phyloP scores from a whole-genome alignment of 2,888 invertebrate species.

The Standfussiana lucernea region DNA sequence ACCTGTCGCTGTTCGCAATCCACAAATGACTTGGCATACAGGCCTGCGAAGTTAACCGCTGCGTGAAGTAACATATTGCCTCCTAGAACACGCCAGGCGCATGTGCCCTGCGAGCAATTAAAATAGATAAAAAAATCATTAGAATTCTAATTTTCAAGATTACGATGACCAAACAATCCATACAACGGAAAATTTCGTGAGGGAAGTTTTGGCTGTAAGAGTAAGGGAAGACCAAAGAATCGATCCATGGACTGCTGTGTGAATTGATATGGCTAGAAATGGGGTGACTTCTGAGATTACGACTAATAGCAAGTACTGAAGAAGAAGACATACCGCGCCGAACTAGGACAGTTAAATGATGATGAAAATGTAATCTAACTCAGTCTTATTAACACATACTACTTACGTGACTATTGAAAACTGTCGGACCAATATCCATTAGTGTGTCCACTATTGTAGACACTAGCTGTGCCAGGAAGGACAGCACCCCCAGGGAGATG shows the following conservation, averaged over 20 bases:
- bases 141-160: background rate
- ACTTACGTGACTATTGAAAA: slow-evolving; percentile 73
- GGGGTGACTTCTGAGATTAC: background rate
- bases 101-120: slow-evolving; percentile 81
- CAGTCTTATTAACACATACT: background rate
- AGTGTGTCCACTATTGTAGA: slow-evolving; percentile 84
- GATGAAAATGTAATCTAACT: background rate
- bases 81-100: slow-evolving; percentile 92
- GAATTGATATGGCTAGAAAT: background rate
- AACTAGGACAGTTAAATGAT: background rate
- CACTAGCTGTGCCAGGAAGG: slow-evolving; percentile 94
- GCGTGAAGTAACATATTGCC: slow-evolving; percentile 95
- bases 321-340: background rate
- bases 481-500: slow-evolving; percentile 95
- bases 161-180: background rate
- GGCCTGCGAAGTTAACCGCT: slow-evolving; percentile 97
- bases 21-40: slow-evolving; percentile 98
- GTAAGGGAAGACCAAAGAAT: background rate
- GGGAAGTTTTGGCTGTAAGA: background rate
- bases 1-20: slow-evolving; percentile 98
- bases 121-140: background rate
- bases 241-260: background rate
- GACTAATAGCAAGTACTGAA: background rate
- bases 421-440: slow-evolving; percentile 80
- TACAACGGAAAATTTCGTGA: background rate